Base-by-base conservation (phyloP, 2,888 invertebrate genomes). In the Synergus umbraculus region DNA sequence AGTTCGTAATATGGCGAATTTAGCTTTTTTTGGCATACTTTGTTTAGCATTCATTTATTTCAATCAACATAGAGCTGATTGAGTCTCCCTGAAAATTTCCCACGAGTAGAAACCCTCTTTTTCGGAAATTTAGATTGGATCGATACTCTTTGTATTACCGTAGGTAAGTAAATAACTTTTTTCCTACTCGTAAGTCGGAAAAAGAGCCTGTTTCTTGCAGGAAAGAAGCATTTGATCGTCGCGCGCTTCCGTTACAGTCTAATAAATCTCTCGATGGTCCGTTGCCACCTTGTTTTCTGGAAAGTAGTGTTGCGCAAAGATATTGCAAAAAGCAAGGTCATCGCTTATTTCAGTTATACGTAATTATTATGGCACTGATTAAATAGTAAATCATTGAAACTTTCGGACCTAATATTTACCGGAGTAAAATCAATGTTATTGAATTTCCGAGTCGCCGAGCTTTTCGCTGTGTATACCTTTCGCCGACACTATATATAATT, bases 311-410 rank as follows among this genome's bases (percentile, higher is more conserved):
- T 69, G 49, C 49, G 69, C 69, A 69, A 49, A 49, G 49, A 18
- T 29, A 69, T 15, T 29, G 15, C 29, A 69, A 69, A 69, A 69
- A 69, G 69, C 69, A 69, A 69, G 69, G 69, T 69, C 67, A 15
- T 49, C 18, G 49, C 46, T 18, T 46, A 46, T 46, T 46, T 29
- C 29, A 3, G 3, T 29, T 29, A 29, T 29, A 29, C 3, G 29
- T 29, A 29, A 29, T 29, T 29, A 15, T 12, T 4, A 4, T 49
- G 15, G 4, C 13, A 49, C 15, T 4, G 4, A 4, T 4, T 15
- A 5, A 15, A 15, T 4, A 15, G 5, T 15, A 49, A 10, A 1
- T 49, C 4, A 49, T 49, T 49, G 15, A 15, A 49, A 49, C 7
- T 49, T 15, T 1, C 15, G 49, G 4, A 5, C 18, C 9, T 60